These are phyloP conservation scores for Polydrusus tereticollis DNA, from an alignment of 2,888 invertebrate genomes.

Conservation along the genomic window DNA sequence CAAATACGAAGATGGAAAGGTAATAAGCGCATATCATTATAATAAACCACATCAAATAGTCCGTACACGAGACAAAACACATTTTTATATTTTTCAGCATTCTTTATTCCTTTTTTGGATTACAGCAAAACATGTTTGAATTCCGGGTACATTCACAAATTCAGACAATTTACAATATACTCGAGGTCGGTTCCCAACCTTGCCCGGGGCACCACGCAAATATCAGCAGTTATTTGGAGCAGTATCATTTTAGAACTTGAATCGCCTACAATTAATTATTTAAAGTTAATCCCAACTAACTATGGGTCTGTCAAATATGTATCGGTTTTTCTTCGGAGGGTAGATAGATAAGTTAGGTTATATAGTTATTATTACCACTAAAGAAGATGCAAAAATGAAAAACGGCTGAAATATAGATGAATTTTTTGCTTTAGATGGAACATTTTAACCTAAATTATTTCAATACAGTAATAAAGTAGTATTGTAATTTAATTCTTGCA, in stretches of 20 bases:
- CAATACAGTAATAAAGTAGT: too few species aligned
- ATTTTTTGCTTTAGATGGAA: too few species aligned
- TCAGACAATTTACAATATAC: constrained; percentile 13
- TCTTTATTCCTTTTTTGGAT: not conserved
- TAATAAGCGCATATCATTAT: not conserved
- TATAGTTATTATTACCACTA: too few species aligned
- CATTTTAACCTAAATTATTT: too few species aligned
- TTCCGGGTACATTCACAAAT: constrained; percentile 39
- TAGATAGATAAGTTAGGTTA: too few species aligned
- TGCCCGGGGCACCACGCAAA: not conserved
- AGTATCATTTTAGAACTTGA: not conserved
- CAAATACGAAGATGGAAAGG: too few species aligned
- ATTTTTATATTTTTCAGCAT: not conserved
- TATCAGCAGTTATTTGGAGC: constrained; percentile 15
- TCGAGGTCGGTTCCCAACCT: constrained; percentile 12
- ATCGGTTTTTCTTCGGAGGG: too few species aligned
- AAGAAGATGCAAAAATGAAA: too few species aligned
- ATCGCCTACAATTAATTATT: not conserved
- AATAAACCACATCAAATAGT: not conserved
- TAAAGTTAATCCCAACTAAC: not conserved
- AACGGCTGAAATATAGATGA: too few species aligned
- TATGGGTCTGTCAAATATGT: not conserved
- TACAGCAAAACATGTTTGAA: not conserved
- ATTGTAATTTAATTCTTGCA: too few species aligned
- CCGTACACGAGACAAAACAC: not conserved